Conservation (phyloP, 2,888 invertebrate species). For the Harpalus rufipes region DNA sequence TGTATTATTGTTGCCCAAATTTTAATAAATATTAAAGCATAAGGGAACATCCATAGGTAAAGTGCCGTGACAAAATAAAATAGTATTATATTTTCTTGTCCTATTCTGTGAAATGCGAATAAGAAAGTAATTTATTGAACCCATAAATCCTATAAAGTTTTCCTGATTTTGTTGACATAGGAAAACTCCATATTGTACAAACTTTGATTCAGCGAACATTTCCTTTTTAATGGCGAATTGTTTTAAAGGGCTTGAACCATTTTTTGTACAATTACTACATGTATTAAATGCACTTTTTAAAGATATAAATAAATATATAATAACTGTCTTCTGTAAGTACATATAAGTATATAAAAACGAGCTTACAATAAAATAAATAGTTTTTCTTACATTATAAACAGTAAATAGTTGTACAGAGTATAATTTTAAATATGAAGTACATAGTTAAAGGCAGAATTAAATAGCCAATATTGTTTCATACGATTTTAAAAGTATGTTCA, state of each 20-base stretch:
- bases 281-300: conserved; percentile 51
- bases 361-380: conserved; percentile 59
- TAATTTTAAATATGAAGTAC: conserved; percentile 27
- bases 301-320: conserved; percentile 55
- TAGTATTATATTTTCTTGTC: too few relatives aligned
- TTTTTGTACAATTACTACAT: conserved; percentile 39
- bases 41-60: too few relatives aligned
- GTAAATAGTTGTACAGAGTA: conserved; percentile 33
- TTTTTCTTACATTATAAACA: conserved; percentile 53
- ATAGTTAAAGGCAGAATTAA: conserved; percentile 20
- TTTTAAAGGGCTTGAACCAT: conserved; percentile 26
- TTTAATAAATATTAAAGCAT: too few relatives aligned
- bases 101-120: too few relatives aligned
- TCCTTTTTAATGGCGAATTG: neutral
- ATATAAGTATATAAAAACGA: conserved; percentile 63
- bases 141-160: neutral
- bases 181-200: conserved; percentile 35
- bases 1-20: too few relatives aligned
- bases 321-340: conserved; percentile 59
- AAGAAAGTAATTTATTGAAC: neutral
- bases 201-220: conserved; percentile 19
- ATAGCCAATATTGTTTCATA: neutral
- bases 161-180: neutral
- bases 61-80: too few relatives aligned
- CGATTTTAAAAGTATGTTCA: neutral